Conservation (phyloP, 1,140 invertebrate species). For the Bombus terrestris region DNA sequence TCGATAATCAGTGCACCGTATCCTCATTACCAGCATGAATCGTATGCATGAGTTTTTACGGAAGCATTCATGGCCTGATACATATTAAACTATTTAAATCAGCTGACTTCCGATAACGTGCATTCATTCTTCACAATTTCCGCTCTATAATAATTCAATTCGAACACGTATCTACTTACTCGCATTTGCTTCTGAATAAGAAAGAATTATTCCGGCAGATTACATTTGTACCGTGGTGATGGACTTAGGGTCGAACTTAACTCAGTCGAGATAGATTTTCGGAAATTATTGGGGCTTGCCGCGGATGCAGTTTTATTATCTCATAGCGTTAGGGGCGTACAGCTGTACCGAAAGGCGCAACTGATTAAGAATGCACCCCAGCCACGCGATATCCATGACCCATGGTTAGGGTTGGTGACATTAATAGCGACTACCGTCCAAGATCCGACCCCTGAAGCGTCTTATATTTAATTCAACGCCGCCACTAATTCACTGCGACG, state of each 20-base stretch:
- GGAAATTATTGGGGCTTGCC: constrained; percentile 59
- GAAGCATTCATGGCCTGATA: neutral
- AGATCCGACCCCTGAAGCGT: constrained; percentile 53
- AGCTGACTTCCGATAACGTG: neutral
- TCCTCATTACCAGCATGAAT: neutral
- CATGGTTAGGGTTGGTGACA: constrained; percentile 71
- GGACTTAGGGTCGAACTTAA: neutral
- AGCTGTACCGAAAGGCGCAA: constrained; percentile 53
- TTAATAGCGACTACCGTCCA: constrained; percentile 69
- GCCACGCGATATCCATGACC: constrained; percentile 66
- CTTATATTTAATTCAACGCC: constrained; percentile 75
- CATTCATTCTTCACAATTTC: neutral
- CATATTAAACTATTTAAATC: constrained; percentile 43
- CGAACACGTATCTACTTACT: neutral
- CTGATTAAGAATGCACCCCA: constrained; percentile 74
- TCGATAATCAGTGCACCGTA: neutral
- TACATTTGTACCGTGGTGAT: neutral
- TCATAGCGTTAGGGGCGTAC: constrained; percentile 51
- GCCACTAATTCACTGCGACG: constrained; percentile 66
- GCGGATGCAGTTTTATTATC: constrained; percentile 67
- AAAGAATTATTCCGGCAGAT: neutral
- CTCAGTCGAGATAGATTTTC: constrained; percentile 36
- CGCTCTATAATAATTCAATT: neutral
- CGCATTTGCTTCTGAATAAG: neutral
- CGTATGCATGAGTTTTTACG: neutral